Conservation (phyloP, 1,140 invertebrate species). For the Wasmannia auropunctata region DNA sequence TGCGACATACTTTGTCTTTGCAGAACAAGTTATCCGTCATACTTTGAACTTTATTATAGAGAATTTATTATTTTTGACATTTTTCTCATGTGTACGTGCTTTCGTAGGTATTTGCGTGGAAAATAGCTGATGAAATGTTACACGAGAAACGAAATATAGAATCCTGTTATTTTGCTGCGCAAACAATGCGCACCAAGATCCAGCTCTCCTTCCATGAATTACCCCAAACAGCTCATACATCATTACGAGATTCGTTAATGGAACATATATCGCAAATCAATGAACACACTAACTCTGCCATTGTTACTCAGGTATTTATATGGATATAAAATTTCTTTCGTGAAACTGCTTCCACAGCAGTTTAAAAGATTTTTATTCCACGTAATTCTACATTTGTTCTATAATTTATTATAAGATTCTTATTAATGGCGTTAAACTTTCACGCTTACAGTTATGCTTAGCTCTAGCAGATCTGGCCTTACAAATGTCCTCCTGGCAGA, state of each 20-base stretch:
- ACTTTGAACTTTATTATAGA: not conserved
- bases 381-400: not conserved
- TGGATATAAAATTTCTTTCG: constrained; percentile 7
- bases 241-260: constrained; percentile 96
- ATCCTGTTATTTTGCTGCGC: constrained; percentile 98
- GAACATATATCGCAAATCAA: constrained; percentile 95
- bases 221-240: constrained; percentile 92
- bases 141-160: constrained; percentile 94
- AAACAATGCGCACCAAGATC: constrained; percentile 98
- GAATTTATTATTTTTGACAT: not conserved
- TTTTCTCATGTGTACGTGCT: constrained; percentile 15
- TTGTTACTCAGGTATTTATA: constrained; percentile 92
- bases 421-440: constrained; percentile 32
- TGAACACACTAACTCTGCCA: constrained; percentile 92
- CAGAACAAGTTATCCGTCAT: not conserved
- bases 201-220: constrained; percentile 97
- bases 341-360: not conserved
- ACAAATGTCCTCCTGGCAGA: constrained; percentile 97
- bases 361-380: constrained; percentile 8
- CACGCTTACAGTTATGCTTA: constrained; percentile 90
- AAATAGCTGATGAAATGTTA: constrained; percentile 96
- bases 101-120: constrained; percentile 95
- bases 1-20: not conserved
- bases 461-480: constrained; percentile 96
- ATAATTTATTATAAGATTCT: not conserved